Base-by-base conservation (phyloP, 92 coral and sea anemone species). In the Porites rus region DNA sequence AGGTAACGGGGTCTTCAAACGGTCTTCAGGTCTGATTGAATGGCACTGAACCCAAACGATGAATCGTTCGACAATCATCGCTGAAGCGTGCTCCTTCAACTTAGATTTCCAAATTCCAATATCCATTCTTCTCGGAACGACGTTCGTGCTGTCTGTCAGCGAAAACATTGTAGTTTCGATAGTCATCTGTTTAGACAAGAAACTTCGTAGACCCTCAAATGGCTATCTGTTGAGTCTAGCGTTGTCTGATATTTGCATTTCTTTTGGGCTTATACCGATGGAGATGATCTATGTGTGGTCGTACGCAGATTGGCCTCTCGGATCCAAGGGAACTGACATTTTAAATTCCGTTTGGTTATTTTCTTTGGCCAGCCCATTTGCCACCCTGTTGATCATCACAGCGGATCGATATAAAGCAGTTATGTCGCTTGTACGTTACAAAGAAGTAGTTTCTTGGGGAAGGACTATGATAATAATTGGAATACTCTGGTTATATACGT, bases 241-340 rank as follows among this genome's bases (percentile, higher is more conserved):
- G 10, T 20, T 91, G 66, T 82, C 92, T 17, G 94, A 91, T 53
- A 91, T 88, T 3, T 88, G 91, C 22, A 88, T 84, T 24, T 84
- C 94, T 4, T 11, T 91, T 28, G 75, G 89, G 4, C 75, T 91
- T 59, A 91, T 88, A 50, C 94, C 94, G 12, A 51, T 91, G 83
- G 89, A 91, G 68, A 25, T 91, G 76, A 69, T 75, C 19, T 81
- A 91, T 61, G 79, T 84, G 0, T 91, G 90, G 94, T 50, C 83
- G 10, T 88, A 89, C 13, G 92, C 90, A 62, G 51, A 88, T 4
- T 91, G 94, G 94, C 91, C 94, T 18, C 87, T 91, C 43, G 94
- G 92, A 24, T 72, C 89, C 31, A 75, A 24, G 51, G 94, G 89
- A 19, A 89, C 84, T 8, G 54, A 88, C 17, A 52, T 79, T 10